Conservation (phyloP, 2,797 vertebrate species). For the Sibirionetta formosa region DNA sequence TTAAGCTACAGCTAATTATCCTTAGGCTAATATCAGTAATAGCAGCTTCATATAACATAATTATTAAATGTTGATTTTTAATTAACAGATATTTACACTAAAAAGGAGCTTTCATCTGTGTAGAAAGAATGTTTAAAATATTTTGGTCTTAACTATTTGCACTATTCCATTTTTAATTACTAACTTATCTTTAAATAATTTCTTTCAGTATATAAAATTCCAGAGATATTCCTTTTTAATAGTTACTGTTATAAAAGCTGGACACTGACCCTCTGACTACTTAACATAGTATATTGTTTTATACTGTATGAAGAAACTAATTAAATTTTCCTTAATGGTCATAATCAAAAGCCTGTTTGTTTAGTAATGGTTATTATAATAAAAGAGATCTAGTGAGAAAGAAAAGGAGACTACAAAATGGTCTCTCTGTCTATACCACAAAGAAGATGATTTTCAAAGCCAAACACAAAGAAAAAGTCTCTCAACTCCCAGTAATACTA, state of each 20-base stretch:
- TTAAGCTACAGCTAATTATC: slow-evolving; percentile 52
- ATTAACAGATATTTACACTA: slow-evolving; percentile 75
- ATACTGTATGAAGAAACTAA: neutral
- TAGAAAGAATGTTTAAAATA: slow-evolving; percentile 45
- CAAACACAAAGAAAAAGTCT: neutral
- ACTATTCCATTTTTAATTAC: neutral
- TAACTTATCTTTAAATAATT: neutral
- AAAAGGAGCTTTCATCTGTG: slow-evolving; percentile 57
- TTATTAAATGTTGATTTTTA: slow-evolving; percentile 72
- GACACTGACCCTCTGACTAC: neutral
- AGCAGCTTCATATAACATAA: slow-evolving; percentile 29
- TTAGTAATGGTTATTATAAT: neutral
- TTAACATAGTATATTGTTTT: neutral
- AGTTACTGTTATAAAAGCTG: neutral
- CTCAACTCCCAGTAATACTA: neutral
- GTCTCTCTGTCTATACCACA: neutral
- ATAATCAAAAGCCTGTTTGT: slow-evolving; percentile 39
- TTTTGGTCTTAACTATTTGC: slow-evolving; percentile 28
- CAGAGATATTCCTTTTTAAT: neutral
- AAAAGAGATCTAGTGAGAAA: neutral
- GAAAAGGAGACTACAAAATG: neutral
- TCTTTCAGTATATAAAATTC: neutral
- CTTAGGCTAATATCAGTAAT: slow-evolving; percentile 37
- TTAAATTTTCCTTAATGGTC: neutral
- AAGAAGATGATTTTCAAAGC: slow-evolving; percentile 14